A percentile compares a stretch with the other conserved stretches of the same genome.
These are phyloP conservation scores for Exephanes ischioxanthus DNA, from an alignment of 2,888 invertebrate species.

Conservation along the genomic window DNA sequence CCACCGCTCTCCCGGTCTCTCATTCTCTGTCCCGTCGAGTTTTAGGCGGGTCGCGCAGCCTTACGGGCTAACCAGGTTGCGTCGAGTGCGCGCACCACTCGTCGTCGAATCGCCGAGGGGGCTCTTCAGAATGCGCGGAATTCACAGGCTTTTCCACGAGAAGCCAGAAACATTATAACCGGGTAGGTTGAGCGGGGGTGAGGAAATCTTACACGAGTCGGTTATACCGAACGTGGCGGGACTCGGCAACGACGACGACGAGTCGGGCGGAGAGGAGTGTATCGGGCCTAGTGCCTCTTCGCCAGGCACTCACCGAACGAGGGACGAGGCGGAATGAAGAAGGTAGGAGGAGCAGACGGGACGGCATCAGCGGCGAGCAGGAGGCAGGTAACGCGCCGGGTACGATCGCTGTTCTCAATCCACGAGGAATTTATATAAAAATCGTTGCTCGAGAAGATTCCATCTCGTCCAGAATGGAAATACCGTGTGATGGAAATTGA, in stretches of 20 bases:
- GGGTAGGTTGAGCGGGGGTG: constrained; percentile 68
- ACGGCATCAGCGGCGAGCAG: constrained; percentile 51
- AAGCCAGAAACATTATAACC: constrained; percentile 53
- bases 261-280: constrained; percentile 34
- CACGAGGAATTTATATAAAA: constrained; percentile 19
- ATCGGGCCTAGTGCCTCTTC: constrained; percentile 8
- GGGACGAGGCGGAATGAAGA: constrained; percentile 23
- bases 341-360: constrained; percentile 40
- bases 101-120: constrained; percentile 30
- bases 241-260: constrained; percentile 38
- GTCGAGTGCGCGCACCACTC: background rate
- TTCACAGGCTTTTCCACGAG: constrained; percentile 72
- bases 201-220: constrained; percentile 53
- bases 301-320: background rate
- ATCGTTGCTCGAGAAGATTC: background rate
- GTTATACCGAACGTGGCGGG: constrained; percentile 56
- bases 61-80: background rate
- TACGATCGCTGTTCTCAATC: constrained; percentile 64
- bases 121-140: constrained; percentile 73
- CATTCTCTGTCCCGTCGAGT: background rate
- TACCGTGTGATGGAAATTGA: constrained; percentile 7
- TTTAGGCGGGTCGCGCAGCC: constrained; percentile 14
- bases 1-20: background rate
- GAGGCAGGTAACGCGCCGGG: constrained; percentile 57
- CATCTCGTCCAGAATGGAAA: constrained; percentile 8